Base-by-base conservation (phyloP, 1,140 invertebrate species). In the Drepana arcuata region DNA sequence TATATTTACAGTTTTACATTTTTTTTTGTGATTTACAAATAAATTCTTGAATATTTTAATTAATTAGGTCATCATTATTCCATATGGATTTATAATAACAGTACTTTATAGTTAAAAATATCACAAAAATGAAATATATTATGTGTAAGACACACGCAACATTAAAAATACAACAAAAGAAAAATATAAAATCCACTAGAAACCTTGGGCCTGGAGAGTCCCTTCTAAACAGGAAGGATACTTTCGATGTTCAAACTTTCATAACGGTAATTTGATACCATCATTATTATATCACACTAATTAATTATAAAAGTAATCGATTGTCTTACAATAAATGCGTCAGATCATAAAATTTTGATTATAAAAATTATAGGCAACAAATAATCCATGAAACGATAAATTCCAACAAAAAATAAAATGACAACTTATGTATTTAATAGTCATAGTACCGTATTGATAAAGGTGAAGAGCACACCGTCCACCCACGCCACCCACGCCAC, bases 81-180 rank as follows among this genome's bases (percentile, higher is more conserved):
- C 73, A 73, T 70, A 66, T 77, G 70, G 70, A 78, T 82, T 78
- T 77, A 78, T 57, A 77, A 82, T 82, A 80, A 82, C 78, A 82
- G 78, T 82, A 80, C 65, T 80, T 80, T 78, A 80, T 80, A 78
- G 73, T 82, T 81, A 82, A 84, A 83, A 83, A 84, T 84, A 84
- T 84, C 83, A 84, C 83, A 84, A 84, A 75, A 84, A 84, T 80
- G 81, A 83, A 83, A 83, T 83, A 75, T 82, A 84, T 74, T 83
- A 80, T 83, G 75, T 82, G 73, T 82, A 80, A 83, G 77, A 83
- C 71, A 83, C 75, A 81, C 73, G 75, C 75, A 80, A 82, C 78
- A 78, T 82, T 80, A 80, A 67, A 79, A 79, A 78, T 79, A 82
- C 78, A 82, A 82, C 78, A 80, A 82, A 82, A 67, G 65, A 80